Conservation (phyloP, 2,888 invertebrate genomes). For the Drosophila antonietae region DNA sequence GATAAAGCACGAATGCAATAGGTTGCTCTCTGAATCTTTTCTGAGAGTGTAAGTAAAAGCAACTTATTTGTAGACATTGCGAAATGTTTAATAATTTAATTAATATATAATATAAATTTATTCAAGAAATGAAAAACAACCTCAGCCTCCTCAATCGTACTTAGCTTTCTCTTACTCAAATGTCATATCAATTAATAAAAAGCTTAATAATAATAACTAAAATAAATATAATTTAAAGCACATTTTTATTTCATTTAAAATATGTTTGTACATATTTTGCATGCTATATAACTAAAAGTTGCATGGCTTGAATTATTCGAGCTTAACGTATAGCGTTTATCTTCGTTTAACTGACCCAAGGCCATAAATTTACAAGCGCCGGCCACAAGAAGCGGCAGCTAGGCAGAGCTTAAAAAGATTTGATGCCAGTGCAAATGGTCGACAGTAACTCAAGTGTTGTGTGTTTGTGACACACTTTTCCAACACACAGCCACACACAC, state of each 20-base stretch:
- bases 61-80: too few relatives aligned
- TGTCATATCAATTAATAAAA: neutral
- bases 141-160: too few relatives aligned
- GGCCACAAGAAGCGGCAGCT: neutral
- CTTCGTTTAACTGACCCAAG: constrained; percentile 49
- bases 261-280: neutral
- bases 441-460: constrained; percentile 9
- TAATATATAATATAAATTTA: neutral
- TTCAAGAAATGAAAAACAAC: too few relatives aligned
- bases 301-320: constrained; percentile 24
- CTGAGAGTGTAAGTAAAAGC: too few relatives aligned
- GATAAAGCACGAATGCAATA: too few relatives aligned
- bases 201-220: neutral
- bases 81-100: too few relatives aligned
- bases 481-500: neutral
- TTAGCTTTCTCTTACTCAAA: neutral
- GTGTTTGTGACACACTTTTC: constrained; percentile 18
- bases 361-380: constrained; percentile 52
- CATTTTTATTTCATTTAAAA: neutral
- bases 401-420: constrained; percentile 16
- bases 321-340: constrained; percentile 51
- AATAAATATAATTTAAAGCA: neutral
- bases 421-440: constrained; percentile 16
- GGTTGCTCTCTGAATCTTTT: too few relatives aligned
- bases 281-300: neutral